phyloP scores from a whole-genome alignment of 2,888 invertebrate species.

The Metallyticus violacea region DNA sequence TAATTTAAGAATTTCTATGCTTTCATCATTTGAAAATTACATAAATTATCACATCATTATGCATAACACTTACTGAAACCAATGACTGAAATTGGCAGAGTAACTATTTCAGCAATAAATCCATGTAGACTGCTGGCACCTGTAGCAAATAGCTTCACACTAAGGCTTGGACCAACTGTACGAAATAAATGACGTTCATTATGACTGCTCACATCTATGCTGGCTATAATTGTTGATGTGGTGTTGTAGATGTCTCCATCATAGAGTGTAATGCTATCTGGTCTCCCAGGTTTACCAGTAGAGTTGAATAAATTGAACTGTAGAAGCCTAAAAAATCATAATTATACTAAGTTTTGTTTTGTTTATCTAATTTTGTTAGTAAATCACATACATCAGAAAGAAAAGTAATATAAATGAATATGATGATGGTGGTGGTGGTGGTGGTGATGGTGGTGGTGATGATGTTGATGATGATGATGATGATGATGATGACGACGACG shows the following conservation, averaged over 20 bases:
- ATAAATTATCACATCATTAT: not conserved
- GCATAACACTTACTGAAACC: conserved; percentile 73
- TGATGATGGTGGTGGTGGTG: too few species aligned
- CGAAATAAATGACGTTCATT: conserved; percentile 73
- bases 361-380: too few species aligned
- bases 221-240: conserved; percentile 59
- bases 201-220: conserved; percentile 67
- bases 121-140: conserved; percentile 93
- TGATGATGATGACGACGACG: too few species aligned
- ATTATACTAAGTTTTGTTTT: too few species aligned
- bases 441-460: too few species aligned
- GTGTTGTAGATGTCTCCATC: conserved; percentile 92
- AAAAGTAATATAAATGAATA: too few species aligned
- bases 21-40: not conserved
- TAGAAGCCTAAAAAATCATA: conserved; percentile 57
- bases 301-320: conserved; percentile 92
- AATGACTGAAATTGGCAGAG: conserved; percentile 87
- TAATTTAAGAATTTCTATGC: too few species aligned
- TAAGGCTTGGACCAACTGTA: conserved; percentile 75
- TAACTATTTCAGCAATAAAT: conserved; percentile 95
- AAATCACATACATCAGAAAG: too few species aligned
- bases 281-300: conserved; percentile 73
- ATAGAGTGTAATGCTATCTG: conserved; percentile 81
- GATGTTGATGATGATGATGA: too few species aligned
- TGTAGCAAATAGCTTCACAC: conserved; percentile 88